Conservation (phyloP, 2,797 vertebrate species). For the Phoebastria nigripes region DNA sequence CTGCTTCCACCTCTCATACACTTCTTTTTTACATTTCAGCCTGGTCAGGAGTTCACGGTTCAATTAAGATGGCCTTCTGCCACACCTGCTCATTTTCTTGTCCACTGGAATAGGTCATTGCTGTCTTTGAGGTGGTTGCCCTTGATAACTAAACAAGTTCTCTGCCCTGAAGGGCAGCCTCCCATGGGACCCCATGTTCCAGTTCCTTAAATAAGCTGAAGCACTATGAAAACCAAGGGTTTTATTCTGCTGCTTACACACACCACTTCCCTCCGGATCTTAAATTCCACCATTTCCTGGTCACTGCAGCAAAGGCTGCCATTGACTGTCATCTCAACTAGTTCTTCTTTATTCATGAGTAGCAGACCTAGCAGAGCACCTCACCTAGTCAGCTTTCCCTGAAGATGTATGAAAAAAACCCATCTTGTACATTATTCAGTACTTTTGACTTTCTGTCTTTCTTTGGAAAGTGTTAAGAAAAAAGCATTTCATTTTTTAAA, state of each 20-base stretch:
- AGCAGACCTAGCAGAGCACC: background rate
- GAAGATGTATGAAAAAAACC: background rate
- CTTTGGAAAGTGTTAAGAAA: conserved; percentile 2
- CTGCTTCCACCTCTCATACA: background rate
- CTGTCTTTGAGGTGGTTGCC: background rate
- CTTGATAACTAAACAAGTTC: background rate
- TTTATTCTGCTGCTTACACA: background rate
- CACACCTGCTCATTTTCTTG: background rate
- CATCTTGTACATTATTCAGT: background rate
- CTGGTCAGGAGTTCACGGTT: background rate
- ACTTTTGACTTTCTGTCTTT: background rate
- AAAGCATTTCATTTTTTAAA: background rate
- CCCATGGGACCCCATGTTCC: background rate
- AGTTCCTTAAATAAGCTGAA: background rate
- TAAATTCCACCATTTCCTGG: background rate
- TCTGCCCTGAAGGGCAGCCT: background rate
- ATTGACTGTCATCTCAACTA: background rate
- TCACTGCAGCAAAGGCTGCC: background rate
- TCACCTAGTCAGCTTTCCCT: background rate
- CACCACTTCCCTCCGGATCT: background rate
- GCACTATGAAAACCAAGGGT: background rate
- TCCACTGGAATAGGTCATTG: background rate
- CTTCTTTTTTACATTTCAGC: background rate
- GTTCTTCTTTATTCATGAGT: background rate
- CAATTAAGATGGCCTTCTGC: background rate